Evolutionary conservation across 2,888 invertebrate species (phyloP).

Genomic region (Eudasyphora cyanicolor): DNA sequence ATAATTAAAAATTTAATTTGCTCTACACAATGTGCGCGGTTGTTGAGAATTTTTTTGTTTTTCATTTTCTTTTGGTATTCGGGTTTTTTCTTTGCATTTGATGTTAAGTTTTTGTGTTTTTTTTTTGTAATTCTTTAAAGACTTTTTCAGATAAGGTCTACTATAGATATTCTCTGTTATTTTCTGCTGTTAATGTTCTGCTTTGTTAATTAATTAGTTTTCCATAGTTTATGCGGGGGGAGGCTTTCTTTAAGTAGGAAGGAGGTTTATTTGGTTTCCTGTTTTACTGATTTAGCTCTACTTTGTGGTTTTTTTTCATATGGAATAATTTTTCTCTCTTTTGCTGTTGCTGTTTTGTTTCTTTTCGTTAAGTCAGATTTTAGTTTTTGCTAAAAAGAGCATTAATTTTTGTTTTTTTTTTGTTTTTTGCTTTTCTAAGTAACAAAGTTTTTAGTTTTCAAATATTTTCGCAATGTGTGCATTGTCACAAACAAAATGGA

Average conservation of each 20-base stretch:
- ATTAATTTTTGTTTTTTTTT: neutral
- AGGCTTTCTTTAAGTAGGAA: constrained; percentile 32
- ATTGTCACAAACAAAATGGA: constrained; percentile 61
- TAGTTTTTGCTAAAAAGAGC: neutral
- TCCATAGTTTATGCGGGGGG: neutral
- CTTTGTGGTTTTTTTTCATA: constrained; percentile 23
- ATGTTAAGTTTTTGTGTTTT: neutral
- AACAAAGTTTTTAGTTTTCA: constrained; percentile 34
- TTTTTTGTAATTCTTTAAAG: constrained; percentile 61
- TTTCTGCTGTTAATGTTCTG: no score
- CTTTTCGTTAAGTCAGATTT: constrained; percentile 13
- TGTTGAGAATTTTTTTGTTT: constrained; percentile 44
- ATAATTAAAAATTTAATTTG: constrained; percentile 41
- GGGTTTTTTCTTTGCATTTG: no score
- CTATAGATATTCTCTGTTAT: neutral
- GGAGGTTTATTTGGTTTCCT: constrained; percentile 63
- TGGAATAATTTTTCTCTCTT: constrained; percentile 23
- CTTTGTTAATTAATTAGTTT: constrained; percentile 25
- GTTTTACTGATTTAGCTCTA: constrained; percentile 7
- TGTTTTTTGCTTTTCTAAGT: constrained; percentile 7
- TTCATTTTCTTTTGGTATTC: constrained; percentile 6
- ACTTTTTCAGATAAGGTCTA: constrained; percentile 47
- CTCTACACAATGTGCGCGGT: constrained; percentile 61
- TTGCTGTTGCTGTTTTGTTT: constrained; percentile 30
- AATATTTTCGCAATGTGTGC: constrained; percentile 60